Percentiles rank a stretch among this genome's conserved stretches.
Evolutionary conservation across 2,888 invertebrate species (phyloP).

Genomic region (Lomographa bimaculata): DNA sequence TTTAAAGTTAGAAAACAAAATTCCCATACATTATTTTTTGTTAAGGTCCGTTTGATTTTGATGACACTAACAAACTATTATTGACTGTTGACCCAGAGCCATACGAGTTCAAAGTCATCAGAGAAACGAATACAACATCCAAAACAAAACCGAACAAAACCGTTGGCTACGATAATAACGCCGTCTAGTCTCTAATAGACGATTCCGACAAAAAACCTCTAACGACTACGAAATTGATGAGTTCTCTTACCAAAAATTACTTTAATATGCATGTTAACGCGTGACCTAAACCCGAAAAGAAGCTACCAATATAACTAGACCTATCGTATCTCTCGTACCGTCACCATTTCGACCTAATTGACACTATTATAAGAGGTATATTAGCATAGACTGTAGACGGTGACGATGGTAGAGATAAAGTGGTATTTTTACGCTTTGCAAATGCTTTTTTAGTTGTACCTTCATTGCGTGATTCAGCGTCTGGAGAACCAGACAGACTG

Average conservation of each 20-base stretch:
- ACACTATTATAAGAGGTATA: conserved; percentile 35
- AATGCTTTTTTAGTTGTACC: conserved; percentile 26
- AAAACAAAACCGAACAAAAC: conserved; percentile 18
- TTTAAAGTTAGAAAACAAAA: too few species aligned
- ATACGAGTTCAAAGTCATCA: conserved; percentile 16
- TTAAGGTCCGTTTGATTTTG: conserved; percentile 6
- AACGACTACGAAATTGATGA: conserved; percentile 61
- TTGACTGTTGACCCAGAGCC: conserved; percentile 15
- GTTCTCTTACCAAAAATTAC: conserved; percentile 63
- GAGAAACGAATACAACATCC: conserved; percentile 10
- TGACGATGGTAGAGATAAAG: conserved; percentile 32
- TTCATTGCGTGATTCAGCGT: conserved; percentile 62
- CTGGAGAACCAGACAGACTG: conserved; percentile 50
- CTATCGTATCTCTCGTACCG: neutral
- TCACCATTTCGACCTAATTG: conserved; percentile 29
- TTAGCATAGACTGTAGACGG: conserved; percentile 33
- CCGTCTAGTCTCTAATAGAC: conserved; percentile 49
- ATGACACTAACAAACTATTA: conserved; percentile 2
- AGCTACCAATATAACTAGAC: conserved; percentile 13
- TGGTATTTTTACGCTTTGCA: conserved; percentile 29
- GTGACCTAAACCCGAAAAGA: conserved; percentile 41
- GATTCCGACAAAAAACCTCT: conserved; percentile 50
- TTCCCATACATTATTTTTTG: too few species aligned
- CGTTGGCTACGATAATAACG: conserved; percentile 43
- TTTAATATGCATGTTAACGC: conserved; percentile 49